Evolutionary conservation across 2,888 invertebrate genomes (phyloP).

Genomic region (Synanthedon tipuliformis): DNA sequence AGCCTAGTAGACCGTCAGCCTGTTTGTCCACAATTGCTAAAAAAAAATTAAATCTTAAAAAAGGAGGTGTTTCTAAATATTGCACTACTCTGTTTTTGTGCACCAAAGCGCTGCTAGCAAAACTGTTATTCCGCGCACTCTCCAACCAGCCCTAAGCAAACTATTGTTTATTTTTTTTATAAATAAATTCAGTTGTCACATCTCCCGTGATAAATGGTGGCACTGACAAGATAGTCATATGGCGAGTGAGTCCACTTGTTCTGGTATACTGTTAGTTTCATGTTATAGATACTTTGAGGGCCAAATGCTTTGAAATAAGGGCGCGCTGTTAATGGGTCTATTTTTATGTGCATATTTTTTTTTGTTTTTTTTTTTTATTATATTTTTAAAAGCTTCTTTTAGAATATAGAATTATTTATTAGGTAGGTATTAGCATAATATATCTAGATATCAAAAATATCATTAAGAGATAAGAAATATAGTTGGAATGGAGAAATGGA

Average conservation of each 20-base stretch:
- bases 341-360: constrained; percentile 3
- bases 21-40: no score
- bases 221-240: constrained; percentile 60
- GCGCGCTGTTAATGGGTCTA: constrained; percentile 4
- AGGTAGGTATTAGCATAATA: no score
- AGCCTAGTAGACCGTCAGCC: no score
- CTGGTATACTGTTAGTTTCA: constrained; percentile 14
- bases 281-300: constrained; percentile 17
- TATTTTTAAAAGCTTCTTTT: no score
- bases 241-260: constrained; percentile 57
- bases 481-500: no score
- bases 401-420: no score
- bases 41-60: no score
- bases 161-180: constrained; percentile 63
- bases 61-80: no score
- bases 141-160: constrained; percentile 26
- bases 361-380: no score
- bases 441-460: no score
- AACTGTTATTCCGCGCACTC: constrained; percentile 43
- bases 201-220: constrained; percentile 58
- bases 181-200: constrained; percentile 70
- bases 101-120: constrained; percentile 28
- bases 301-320: constrained; percentile 12
- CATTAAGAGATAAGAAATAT: no score
- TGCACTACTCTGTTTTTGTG: constrained; percentile 17